phyloP scores from a whole-genome alignment of 2,797 vertebrate species.

The Pteropus rufus region DNA sequence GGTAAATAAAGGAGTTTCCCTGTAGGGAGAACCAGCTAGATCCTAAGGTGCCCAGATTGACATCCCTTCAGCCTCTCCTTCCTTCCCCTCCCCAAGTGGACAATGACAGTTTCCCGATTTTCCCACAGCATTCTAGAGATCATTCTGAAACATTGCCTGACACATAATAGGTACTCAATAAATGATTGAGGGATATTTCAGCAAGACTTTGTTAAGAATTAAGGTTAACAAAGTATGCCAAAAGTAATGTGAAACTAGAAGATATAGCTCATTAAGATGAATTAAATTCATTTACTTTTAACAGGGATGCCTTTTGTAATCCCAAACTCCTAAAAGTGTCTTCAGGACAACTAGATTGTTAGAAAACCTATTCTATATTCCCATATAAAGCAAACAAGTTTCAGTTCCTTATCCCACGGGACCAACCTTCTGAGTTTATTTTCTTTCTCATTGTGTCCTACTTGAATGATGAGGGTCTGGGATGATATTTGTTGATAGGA shows the following conservation, averaged over 20 bases:
- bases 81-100: neutral
- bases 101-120: neutral
- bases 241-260: neutral
- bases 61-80: neutral
- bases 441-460: neutral
- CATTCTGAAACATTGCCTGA: neutral
- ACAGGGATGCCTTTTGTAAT: neutral
- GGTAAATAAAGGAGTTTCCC: neutral
- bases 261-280: neutral
- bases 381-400: neutral
- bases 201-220: neutral
- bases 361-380: neutral
- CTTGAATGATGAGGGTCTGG: neutral
- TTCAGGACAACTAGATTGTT: neutral
- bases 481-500: neutral
- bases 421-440: neutral
- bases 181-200: neutral
- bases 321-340: neutral
- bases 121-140: neutral
- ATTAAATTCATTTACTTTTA: neutral
- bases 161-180: neutral
- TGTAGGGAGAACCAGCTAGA: neutral
- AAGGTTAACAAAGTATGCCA: neutral
- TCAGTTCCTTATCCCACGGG: neutral
- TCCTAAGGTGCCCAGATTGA: neutral